Conservation (phyloP, 1,140 invertebrate species). For the Galleria mellonella region DNA sequence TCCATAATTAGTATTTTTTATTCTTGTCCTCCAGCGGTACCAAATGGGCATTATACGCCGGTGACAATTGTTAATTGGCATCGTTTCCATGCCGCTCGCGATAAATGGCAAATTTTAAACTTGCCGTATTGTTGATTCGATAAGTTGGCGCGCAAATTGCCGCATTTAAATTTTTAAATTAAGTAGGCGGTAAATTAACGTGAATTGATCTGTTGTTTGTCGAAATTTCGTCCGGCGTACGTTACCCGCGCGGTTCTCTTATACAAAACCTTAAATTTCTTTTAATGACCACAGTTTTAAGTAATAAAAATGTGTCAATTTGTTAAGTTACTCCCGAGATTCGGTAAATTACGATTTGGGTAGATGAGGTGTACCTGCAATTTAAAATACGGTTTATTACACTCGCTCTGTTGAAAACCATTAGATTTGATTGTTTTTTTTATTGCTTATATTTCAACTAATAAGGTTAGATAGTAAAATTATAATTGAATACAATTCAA, state of each 20-base stretch:
- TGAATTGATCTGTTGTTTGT: conserved; percentile 31
- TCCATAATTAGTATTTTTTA: too few relatives aligned
- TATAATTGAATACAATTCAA: too few relatives aligned
- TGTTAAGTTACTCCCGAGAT: conserved; percentile 10
- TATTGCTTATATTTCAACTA: too few relatives aligned
- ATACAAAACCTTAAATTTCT: conserved; percentile 31
- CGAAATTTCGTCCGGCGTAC: conserved; percentile 13
- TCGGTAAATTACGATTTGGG: conserved; percentile 8
- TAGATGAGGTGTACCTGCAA: not conserved
- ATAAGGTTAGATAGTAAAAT: not conserved
- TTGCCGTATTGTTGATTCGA: conserved; percentile 21
- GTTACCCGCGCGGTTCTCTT: conserved; percentile 7
- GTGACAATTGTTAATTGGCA: conserved; percentile 27
- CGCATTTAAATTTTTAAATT: conserved; percentile 39
- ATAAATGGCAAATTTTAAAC: conserved; percentile 11
- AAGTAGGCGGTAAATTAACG: conserved; percentile 40
- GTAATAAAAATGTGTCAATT: conserved; percentile 24
- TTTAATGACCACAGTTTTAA: conserved; percentile 27
- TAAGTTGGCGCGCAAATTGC: conserved; percentile 24
- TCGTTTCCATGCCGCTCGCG: conserved; percentile 5
- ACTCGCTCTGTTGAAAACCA: too few relatives aligned
- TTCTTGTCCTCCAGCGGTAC: too few relatives aligned
- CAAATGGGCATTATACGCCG: not conserved
- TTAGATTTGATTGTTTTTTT: too few relatives aligned
- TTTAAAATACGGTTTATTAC: too few relatives aligned